Conservation (phyloP, 1,140 invertebrate genomes). For the Eumaeus atala region DNA sequence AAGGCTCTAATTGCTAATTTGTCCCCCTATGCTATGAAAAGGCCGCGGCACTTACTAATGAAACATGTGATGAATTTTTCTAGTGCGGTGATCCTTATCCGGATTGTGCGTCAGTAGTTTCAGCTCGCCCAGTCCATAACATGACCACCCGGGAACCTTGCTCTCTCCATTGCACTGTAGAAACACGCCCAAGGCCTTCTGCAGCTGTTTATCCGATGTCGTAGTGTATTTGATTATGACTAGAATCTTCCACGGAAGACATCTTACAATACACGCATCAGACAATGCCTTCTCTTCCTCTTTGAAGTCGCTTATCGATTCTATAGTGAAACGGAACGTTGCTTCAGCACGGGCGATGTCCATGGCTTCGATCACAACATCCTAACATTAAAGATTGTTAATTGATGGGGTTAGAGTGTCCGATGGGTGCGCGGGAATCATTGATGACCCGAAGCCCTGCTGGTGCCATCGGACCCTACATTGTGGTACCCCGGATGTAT, state of each 20-base stretch:
- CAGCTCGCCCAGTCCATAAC: conserved; percentile 94
- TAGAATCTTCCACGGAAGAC: conserved; percentile 99
- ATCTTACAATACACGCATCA: conserved; percentile 92
- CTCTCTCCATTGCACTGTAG: conserved; percentile 94
- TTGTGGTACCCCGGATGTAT: too few relatives aligned
- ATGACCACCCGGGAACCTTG: conserved; percentile 96
- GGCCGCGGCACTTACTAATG: conserved; percentile 53
- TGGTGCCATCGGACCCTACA: too few relatives aligned
- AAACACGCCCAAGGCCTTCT: conserved; percentile 91
- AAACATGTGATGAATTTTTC: conserved; percentile 81
- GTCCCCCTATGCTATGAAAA: neutral
- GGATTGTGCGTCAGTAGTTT: conserved; percentile 88
- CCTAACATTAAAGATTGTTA: conserved; percentile 27
- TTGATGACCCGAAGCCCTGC: too few relatives aligned
- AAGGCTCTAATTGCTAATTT: too few relatives aligned
- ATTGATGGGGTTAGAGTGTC: neutral
- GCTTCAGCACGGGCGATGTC: conserved; percentile 95
- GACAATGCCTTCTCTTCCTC: conserved; percentile 86
- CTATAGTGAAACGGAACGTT: conserved; percentile 90
- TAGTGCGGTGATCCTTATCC: conserved; percentile 85
- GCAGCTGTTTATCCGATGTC: conserved; percentile 80
- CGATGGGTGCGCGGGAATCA: neutral
- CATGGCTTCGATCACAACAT: conserved; percentile 74
- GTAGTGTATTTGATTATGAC: conserved; percentile 90
- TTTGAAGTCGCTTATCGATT: conserved; percentile 92